Conservation (phyloP, 23 tunicate species). For the Trididemnum clinides region DNA sequence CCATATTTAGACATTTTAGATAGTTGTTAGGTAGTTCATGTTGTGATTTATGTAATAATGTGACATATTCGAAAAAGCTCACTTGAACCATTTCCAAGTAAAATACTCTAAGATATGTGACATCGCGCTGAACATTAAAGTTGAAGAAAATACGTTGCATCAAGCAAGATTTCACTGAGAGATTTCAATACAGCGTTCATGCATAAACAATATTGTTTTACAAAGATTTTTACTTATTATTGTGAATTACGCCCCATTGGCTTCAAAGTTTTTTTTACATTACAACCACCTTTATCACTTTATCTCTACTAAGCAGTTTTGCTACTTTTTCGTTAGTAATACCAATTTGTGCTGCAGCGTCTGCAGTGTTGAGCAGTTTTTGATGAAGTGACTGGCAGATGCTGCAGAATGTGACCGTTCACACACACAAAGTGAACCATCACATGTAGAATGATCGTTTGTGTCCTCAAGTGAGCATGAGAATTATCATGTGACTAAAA, state of each 20-base stretch:
- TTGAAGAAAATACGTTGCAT: too few relatives aligned
- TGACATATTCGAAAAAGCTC: too few relatives aligned
- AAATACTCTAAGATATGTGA: too few relatives aligned
- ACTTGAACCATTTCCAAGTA: too few relatives aligned
- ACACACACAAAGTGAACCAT: neutral
- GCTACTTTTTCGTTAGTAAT: neutral
- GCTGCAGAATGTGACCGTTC: neutral
- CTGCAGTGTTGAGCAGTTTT: neutral
- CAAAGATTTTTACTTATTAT: neutral
- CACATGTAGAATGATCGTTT: neutral
- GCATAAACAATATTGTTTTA: neutral
- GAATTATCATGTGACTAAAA: neutral
- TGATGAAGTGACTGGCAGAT: neutral
- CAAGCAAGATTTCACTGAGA: too few relatives aligned
- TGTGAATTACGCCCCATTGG: neutral
- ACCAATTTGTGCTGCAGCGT: neutral
- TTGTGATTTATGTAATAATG: too few relatives aligned
- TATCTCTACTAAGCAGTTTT: neutral
- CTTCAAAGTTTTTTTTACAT: neutral
- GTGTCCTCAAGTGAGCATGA: neutral
- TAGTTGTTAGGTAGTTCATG: too few relatives aligned
- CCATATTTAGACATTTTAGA: too few relatives aligned
- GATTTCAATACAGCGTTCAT: neutral
- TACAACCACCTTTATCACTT: neutral
- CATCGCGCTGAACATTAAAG: too few relatives aligned